Conservation (phyloP, 2,113 vertebrate species). For the Cebus imitator region DNA sequence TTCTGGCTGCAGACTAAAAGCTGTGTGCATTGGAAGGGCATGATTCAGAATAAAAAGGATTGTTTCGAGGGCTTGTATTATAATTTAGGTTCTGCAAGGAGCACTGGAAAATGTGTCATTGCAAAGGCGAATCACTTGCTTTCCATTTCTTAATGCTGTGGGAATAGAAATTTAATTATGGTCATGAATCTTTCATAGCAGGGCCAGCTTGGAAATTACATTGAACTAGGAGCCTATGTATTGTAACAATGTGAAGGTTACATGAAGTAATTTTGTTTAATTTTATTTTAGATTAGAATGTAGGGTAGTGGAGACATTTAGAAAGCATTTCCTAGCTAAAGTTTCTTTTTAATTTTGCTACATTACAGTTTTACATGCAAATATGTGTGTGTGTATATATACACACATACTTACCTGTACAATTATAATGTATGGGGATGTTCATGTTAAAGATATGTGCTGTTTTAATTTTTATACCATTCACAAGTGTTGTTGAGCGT, state of each 20-base stretch:
- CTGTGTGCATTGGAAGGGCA: too few relatives aligned
- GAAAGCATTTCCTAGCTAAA: neutral
- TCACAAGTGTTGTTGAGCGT: neutral
- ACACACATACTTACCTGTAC: neutral
- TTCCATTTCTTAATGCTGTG: neutral
- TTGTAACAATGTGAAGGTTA: neutral
- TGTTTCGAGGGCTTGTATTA: neutral
- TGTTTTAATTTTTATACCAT: neutral
- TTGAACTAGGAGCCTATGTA: neutral
- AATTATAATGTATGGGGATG: neutral
- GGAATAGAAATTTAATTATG: neutral
- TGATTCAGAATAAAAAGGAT: neutral
- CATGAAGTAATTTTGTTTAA: neutral
- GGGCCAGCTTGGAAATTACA: neutral
- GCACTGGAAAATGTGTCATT: neutral
- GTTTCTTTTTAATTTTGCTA: neutral
- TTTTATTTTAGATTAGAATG: neutral
- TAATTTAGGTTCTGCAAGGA: neutral
- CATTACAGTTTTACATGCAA: neutral
- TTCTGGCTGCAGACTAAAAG: neutral
- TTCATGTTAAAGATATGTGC: neutral
- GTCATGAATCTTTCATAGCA: neutral
- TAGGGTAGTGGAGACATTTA: neutral
- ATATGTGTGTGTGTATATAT: neutral
- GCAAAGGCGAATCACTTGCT: neutral